Evolutionary conservation across 2,113 vertebrate genomes (phyloP), one percentile per base, ranked within the genome.

Genomic region (Corythaeola cristata): DNA sequence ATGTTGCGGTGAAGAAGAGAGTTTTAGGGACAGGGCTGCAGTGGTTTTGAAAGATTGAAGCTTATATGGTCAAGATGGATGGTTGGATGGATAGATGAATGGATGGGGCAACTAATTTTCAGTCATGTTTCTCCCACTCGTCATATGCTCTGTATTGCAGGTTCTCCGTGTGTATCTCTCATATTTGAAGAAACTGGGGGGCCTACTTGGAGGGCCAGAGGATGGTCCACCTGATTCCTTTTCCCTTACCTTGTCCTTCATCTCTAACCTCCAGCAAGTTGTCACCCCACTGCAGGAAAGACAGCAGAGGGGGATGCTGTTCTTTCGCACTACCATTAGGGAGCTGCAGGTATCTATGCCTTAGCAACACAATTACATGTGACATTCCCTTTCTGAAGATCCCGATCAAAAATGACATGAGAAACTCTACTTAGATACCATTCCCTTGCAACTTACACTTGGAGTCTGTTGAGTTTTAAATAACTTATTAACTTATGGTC

Each of bases 331-430:
- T 83, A 99, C 99, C 33, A 98, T 99, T 73, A 81, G 84, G 64
- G 98, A 99, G 33, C 96, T 99, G 28, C 98, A 99, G 99, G 99
- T 99, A 90, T 72, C 66, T 39, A 4, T 71, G 58, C 33, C 50
- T n/a, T 45, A 81, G 44, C 32, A 47, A 14, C 24, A 55, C 12
- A 50, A 32, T 47, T 71, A 33, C 21, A 5, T 3, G 11, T 79
- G 55, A 12, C 22, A 28, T 69, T 87, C 49, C 21, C 22, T 19
- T 89, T 78, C 33, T 79, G 49, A 58, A 87, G 45, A 55, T 49
- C 12, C 6, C 6, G 28, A 64, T 73, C 39, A 68, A 90, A 72
- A 84, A 52, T 74, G 11, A n/a, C n/a, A 41, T 2, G 41, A 44
- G 41, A 44, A 5, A 44, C 12, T 44, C 41, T 3, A 19, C 15